Percentiles rank a stretch among this genome's conserved stretches.
These are phyloP conservation scores for Holothuria glaberrima DNA, from an alignment of 35 echinoderm and acorn worm genomes.

Conservation along the genomic window DNA sequence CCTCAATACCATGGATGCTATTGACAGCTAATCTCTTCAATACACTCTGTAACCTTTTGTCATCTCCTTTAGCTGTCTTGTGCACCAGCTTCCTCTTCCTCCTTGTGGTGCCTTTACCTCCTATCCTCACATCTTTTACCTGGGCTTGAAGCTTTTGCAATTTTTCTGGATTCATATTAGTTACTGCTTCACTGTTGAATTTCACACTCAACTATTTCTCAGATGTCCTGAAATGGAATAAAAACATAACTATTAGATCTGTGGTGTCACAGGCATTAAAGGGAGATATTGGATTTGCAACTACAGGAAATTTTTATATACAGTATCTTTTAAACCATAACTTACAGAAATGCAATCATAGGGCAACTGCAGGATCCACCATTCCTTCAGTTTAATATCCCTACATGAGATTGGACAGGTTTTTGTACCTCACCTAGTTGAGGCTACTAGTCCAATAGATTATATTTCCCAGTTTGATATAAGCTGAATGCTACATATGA, in stretches of 20 bases:
- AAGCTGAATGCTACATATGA: too few relatives aligned
- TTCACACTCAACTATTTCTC: background rate
- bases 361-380: too few relatives aligned
- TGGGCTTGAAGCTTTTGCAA: constrained; percentile 72
- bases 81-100: constrained; percentile 98
- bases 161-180: constrained; percentile 92
- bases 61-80: constrained; percentile 91
- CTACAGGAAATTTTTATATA: too few relatives aligned
- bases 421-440: too few relatives aligned
- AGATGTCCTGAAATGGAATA: background rate
- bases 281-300: too few relatives aligned
- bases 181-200: background rate
- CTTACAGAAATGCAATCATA: too few relatives aligned
- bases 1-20: constrained; percentile 96
- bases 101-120: constrained; percentile 88
- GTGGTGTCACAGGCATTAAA: too few relatives aligned
- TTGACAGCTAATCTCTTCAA: constrained; percentile 93
- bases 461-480: too few relatives aligned
- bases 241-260: background rate
- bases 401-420: too few relatives aligned
- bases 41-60: constrained; percentile 80
- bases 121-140: constrained; percentile 88
- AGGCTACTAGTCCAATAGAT: too few relatives aligned
- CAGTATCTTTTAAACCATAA: too few relatives aligned
- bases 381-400: too few relatives aligned